These are phyloP conservation scores for Synergus laeviventris DNA, from an alignment of 2,888 invertebrate species.

Conservation along the genomic window DNA sequence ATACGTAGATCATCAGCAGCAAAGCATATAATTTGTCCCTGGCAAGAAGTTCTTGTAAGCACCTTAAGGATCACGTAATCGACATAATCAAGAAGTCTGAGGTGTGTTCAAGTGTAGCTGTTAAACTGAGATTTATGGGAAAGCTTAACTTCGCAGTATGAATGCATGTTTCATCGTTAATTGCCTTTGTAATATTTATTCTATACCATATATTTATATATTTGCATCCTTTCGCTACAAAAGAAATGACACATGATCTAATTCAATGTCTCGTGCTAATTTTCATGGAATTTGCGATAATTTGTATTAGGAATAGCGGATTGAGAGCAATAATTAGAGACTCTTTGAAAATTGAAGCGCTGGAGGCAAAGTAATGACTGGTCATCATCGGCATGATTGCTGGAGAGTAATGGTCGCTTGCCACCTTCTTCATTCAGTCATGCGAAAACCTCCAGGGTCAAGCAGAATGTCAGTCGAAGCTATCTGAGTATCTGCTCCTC, in stretches of 20 bases:
- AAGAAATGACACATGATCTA: no score
- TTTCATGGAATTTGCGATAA: conserved; percentile 4
- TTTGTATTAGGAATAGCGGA: conserved; percentile 1
- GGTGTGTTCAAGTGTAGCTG: conserved; percentile 13
- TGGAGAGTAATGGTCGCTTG: conserved; percentile 47
- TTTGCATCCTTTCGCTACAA: neutral
- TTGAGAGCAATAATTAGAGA: conserved; percentile 37
- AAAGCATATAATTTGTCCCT: neutral
- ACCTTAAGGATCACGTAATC: neutral
- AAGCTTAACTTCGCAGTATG: conserved; percentile 22
- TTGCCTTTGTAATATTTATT: neutral
- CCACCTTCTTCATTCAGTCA: conserved; percentile 49
- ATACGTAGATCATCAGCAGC: neutral
- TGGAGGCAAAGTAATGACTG: conserved; percentile 40
- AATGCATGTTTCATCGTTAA: conserved; percentile 20
- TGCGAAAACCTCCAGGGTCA: conserved; percentile 35
- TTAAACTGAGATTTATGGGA: conserved; percentile 7
- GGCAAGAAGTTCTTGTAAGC: conserved; percentile 5
- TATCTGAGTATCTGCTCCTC: neutral
- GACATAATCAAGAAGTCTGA: conserved; percentile 24
- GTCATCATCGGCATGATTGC: conserved; percentile 47
- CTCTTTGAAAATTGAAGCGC: conserved; percentile 23
- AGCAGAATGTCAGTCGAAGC: conserved; percentile 5
- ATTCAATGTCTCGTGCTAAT: neutral
- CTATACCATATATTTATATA: no score